Percentiles rank a stretch among this genome's conserved stretches.
Evolutionary conservation across 2,888 invertebrate species (phyloP).

Genomic region (Metallyticus violacea): DNA sequence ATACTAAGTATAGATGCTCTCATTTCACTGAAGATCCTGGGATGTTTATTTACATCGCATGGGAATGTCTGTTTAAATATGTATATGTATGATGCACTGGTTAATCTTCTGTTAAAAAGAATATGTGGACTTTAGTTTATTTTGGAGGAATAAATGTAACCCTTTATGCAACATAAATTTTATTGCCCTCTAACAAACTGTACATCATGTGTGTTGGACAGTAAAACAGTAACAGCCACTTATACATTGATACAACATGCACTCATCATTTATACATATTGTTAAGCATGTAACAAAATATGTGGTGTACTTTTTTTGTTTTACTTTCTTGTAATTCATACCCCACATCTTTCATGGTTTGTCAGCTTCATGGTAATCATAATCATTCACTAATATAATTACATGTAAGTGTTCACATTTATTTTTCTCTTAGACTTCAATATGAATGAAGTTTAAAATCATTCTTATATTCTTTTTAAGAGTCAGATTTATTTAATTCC

Average conservation of each 20-base stretch:
- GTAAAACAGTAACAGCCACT: neutral
- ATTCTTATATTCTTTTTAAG: neutral
- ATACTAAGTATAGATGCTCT: too few relatives aligned
- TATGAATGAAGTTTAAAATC: neutral
- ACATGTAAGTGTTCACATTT: neutral
- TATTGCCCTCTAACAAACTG: conserved; percentile 19
- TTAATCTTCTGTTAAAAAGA: too few relatives aligned
- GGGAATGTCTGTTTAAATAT: too few relatives aligned
- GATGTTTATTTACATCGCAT: too few relatives aligned
- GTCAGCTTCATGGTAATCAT: neutral
- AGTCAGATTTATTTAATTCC: neutral
- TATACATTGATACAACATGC: neutral
- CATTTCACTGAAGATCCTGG: too few relatives aligned
- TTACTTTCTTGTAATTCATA: neutral
- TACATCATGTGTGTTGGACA: neutral
- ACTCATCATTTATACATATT: neutral
- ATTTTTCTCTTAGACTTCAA: neutral
- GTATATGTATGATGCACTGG: too few relatives aligned
- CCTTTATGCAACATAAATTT: conserved; percentile 16
- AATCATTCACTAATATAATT: neutral
- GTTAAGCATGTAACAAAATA: neutral
- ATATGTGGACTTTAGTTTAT: too few relatives aligned
- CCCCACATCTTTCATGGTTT: neutral
- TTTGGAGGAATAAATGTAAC: neutral
- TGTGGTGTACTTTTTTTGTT: neutral